Conservation (phyloP, 2,888 invertebrate species). For the Pyrgus malvae region DNA sequence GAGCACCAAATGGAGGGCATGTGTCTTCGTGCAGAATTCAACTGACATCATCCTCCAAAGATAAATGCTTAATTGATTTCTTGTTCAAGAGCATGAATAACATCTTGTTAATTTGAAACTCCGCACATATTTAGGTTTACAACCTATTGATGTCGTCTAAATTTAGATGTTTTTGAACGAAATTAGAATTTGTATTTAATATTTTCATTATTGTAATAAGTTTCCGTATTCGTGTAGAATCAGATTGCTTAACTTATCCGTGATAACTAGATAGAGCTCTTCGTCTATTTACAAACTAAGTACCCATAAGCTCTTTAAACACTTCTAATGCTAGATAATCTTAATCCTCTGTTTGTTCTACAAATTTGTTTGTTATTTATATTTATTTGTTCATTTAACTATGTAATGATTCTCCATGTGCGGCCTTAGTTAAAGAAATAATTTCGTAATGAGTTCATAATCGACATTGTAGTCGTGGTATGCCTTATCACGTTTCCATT, state of each 20-base stretch:
- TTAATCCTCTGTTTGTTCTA: neutral
- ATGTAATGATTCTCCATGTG: neutral
- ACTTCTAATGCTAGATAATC: neutral
- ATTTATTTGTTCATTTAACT: neutral
- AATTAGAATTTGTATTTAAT: too few species aligned
- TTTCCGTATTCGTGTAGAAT: too few species aligned
- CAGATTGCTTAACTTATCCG: too few species aligned
- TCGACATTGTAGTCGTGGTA: constrained; percentile 4
- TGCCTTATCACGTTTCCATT: constrained; percentile 14
- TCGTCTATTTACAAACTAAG: neutral
- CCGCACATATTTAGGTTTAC: neutral
- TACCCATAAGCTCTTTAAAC: neutral
- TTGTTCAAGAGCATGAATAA: constrained; percentile 3
- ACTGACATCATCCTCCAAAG: constrained; percentile 20
- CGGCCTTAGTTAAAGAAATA: neutral
- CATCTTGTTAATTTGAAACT: neutral
- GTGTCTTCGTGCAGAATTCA: constrained; percentile 5
- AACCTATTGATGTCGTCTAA: too few species aligned
- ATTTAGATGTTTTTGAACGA: too few species aligned
- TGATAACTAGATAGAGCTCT: neutral
- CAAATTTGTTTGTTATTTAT: neutral
- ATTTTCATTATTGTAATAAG: too few species aligned
- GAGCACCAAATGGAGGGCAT: constrained; percentile 2
- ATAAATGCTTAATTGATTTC: constrained; percentile 12
- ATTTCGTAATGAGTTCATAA: constrained; percentile 16